Evolutionary conservation across 23 tunicate species (phyloP), one percentile per base, ranked within the genome.

Genomic region (Ascidia mentula): DNA sequence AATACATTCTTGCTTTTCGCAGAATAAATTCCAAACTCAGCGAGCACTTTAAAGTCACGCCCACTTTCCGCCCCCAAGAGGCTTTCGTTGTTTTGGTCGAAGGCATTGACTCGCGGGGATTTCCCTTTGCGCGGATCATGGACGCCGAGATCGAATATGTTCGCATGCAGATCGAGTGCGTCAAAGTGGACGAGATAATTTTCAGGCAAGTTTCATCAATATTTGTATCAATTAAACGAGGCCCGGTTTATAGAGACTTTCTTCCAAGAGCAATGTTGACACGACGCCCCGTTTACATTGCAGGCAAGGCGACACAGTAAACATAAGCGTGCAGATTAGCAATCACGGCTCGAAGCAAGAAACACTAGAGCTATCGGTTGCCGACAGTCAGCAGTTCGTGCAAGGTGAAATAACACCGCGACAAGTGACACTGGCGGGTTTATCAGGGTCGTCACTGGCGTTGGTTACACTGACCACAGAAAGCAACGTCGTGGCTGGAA

Each of bases 131-230:
- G 6, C 33, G 90, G 38, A 12, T 86, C 18, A 45, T 73, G 38
- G 18, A 20, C 20, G 24, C 69, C 18, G 45, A 80, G 13, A 86
- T 80, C 0, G 59, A 75, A 59, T 60, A 80, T 37, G 90, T 80
- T 0, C 35, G 74, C 33, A 81, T 80, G 18, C 79, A 74, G 38
- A 80, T 86, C 37, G 80, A 80, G 73, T 86, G 90, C 34, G 72
- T 72, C 15, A 42, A 45, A 0, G 59, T 86, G 0, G 81, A 80
- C 15, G 34, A 74, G 4, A 34, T 74, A 20, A 73, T 73, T 0
- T 80, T 86, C 22, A 80, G 90, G 90, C 80, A 37, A 71, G 82
- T 38, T 6, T 32, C n/a, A n/a, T n/a, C n/a, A n/a, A n/a, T n/a
- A n/a, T n/a, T n/a, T n/a, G n/a, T n/a, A n/a, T n/a, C n/a, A n/a